Percentiles rank a stretch among this genome's conserved stretches.
These are phyloP conservation scores for Nycticryphes semicollaris DNA, from an alignment of 2,113 vertebrate genomes.

Conservation along the genomic window DNA sequence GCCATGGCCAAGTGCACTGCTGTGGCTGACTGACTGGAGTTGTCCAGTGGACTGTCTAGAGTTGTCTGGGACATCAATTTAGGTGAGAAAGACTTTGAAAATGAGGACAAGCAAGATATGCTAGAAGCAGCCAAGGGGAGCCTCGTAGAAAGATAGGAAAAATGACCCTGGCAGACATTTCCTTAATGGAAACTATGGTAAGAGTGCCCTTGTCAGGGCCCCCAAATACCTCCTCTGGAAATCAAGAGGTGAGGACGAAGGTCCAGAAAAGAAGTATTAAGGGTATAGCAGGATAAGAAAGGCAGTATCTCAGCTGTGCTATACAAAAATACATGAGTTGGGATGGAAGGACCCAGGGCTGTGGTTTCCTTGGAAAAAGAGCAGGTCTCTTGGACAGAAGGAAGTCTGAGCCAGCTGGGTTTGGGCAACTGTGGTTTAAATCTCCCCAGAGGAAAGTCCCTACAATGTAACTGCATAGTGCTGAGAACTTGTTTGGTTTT, in stretches of 20 bases:
- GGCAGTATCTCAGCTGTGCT: not conserved
- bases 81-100: not conserved
- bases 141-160: not conserved
- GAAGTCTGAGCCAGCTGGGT: not conserved
- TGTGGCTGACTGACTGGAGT: not conserved
- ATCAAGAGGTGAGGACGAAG: not conserved
- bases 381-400: not conserved
- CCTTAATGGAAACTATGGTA: not conserved
- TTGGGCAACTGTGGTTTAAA: not conserved
- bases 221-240: not conserved
- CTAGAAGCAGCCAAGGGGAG: not conserved
- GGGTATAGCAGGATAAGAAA: not conserved
- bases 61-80: not conserved
- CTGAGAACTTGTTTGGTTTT: not conserved
- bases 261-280: not conserved
- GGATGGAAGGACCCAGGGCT: not conserved
- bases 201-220: not conserved
- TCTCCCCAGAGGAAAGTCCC: constrained; percentile 1
- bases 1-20: not conserved
- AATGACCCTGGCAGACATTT: not conserved
- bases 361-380: not conserved
- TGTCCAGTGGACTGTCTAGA: too few species aligned
- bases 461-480: accelerated
- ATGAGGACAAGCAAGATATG: not conserved
- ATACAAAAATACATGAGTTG: not conserved